phyloP scores from a whole-genome alignment of 2,888 invertebrate species.

The Erpobdella octoculata region DNA sequence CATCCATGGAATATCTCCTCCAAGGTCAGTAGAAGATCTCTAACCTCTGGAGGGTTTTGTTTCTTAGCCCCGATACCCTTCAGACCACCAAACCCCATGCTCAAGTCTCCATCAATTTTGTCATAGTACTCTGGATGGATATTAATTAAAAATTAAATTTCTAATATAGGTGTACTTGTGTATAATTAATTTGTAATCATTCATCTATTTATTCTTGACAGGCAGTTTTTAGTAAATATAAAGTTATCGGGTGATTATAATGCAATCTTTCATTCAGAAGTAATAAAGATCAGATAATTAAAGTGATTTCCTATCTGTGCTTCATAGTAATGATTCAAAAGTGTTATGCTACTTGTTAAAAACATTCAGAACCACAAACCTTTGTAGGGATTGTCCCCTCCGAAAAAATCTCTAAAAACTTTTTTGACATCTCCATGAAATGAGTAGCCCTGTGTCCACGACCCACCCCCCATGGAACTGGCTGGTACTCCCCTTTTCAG shows the following conservation, averaged over 20 bases:
- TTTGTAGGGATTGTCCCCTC: constrained; percentile 69
- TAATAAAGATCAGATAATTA: too few species aligned
- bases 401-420: constrained; percentile 66
- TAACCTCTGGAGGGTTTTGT: constrained; percentile 51
- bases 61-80: constrained; percentile 50
- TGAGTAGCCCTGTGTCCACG: constrained; percentile 54
- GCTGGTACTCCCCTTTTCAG: constrained; percentile 71
- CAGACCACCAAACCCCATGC: constrained; percentile 53
- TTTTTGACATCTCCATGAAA: constrained; percentile 67
- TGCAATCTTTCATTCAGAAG: too few species aligned
- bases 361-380: constrained; percentile 42
- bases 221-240: too few species aligned
- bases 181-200: too few species aligned
- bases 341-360: too few species aligned
- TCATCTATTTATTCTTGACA: too few species aligned
- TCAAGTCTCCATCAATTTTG: constrained; percentile 51
- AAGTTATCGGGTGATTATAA: too few species aligned
- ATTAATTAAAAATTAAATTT: background rate
- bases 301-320: too few species aligned
- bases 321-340: too few species aligned
- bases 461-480: constrained; percentile 48
- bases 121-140: constrained; percentile 49
- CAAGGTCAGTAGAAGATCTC: constrained; percentile 49
- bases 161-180: too few species aligned
- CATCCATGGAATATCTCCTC: constrained; percentile 54